Evolutionary conservation across 2,113 vertebrate genomes (phyloP).

Genomic region (Plectropomus leopardus): DNA sequence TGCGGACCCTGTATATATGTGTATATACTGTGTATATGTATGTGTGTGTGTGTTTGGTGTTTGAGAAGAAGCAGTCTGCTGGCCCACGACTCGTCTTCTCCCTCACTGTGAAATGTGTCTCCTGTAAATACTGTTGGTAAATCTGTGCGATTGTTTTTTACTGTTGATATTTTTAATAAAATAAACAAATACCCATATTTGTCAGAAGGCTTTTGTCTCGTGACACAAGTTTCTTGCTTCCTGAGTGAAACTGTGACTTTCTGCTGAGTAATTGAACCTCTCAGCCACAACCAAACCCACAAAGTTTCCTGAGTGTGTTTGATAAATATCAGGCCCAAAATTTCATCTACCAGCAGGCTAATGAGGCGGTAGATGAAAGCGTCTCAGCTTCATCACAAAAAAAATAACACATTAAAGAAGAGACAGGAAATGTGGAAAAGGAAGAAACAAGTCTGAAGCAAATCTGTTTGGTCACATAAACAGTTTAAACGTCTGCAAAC

Average conservation of each 20-base stretch:
- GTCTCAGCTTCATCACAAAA: slow-evolving; percentile 33
- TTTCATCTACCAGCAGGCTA: neutral
- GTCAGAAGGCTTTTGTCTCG: slow-evolving; percentile 12
- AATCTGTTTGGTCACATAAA: slow-evolving; percentile 10
- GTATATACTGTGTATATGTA: slow-evolving; percentile 31
- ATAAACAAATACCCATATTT: neutral
- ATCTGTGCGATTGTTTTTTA: slow-evolving; percentile 15
- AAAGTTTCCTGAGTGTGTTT: neutral
- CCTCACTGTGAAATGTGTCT: slow-evolving; percentile 23
- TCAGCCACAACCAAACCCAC: neutral
- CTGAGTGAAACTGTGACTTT: slow-evolving; percentile 46
- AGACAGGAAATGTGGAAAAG: slow-evolving; percentile 40
- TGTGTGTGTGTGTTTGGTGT: slow-evolving; percentile 28
- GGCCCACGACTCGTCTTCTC: slow-evolving; percentile 69
- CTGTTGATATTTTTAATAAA: slow-evolving; percentile 73
- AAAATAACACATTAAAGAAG: slow-evolving; percentile 8
- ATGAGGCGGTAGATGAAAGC: neutral
- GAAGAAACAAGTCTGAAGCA: neutral
- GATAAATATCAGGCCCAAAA: slow-evolving; percentile 9
- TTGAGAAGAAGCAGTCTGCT: slow-evolving; percentile 72
- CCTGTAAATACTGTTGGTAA: slow-evolving; percentile 64
- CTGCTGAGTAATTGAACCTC: neutral
- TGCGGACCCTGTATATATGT: slow-evolving; percentile 12
- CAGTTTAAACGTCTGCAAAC: too few species aligned
- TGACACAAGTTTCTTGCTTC: slow-evolving; percentile 21